Percentiles rank a stretch among this genome's conserved stretches.
Conservation (phyloP, 2,797 vertebrate genomes). For the Sebastes itinus region DNA sequence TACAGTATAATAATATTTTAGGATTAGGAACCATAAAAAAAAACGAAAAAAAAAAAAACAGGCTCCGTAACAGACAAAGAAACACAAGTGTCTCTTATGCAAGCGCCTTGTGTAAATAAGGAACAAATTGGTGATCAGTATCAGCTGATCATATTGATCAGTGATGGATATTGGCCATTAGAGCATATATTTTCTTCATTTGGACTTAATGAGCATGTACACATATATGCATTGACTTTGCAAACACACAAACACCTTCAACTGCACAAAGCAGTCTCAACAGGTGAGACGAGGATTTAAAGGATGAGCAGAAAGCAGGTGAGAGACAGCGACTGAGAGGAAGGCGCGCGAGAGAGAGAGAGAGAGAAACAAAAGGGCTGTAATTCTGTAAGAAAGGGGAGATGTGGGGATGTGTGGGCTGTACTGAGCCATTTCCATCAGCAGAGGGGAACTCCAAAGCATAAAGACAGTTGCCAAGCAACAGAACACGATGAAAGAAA, state of each 20-base stretch:
- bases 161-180: neutral
- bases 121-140: neutral
- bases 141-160: neutral
- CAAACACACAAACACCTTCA: neutral
- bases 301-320: constrained; percentile 34
- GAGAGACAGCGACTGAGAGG: constrained; percentile 20
- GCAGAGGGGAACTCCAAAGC: constrained; percentile 77
- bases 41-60: neutral
- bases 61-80: constrained; percentile 4
- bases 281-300: constrained; percentile 48
- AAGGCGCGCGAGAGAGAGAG: constrained; percentile 14
- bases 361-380: constrained; percentile 51
- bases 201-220: neutral
- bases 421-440: constrained; percentile 67
- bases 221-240: too few species aligned
- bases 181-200: neutral
- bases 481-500: constrained; percentile 67
- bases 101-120: neutral
- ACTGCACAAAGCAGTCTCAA: constrained; percentile 37
- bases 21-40: neutral
- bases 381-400: constrained; percentile 54
- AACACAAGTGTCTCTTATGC: neutral
- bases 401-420: constrained; percentile 56
- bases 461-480: constrained; percentile 83
- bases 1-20: neutral